These are phyloP conservation scores for Muscidifurax raptorellus DNA, from an alignment of 1,140 invertebrate species.

Conservation along the genomic window DNA sequence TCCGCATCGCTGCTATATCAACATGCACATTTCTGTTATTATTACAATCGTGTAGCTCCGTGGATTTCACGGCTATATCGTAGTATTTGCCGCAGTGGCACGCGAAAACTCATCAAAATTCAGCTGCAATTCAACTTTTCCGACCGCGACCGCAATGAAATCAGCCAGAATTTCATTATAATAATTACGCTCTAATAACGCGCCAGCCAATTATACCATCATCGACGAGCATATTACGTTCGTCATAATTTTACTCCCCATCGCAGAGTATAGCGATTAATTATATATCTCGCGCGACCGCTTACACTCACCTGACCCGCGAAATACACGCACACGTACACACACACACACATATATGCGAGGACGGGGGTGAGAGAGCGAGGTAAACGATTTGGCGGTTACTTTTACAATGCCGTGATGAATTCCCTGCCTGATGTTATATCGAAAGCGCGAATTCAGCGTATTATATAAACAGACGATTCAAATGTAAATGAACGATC, in stretches of 20 bases:
- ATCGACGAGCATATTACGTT: background rate
- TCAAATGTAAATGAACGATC: no score
- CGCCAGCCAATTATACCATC: slow-evolving; percentile 13
- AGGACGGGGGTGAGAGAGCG: background rate
- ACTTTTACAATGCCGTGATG: background rate
- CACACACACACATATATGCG: background rate
- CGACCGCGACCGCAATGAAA: background rate
- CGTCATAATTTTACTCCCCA: background rate
- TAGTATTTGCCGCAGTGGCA: no score
- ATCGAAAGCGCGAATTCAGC: background rate
- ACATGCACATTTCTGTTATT: no score
- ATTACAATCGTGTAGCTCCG: no score
- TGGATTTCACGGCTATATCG: no score
- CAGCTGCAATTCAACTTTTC: no score
- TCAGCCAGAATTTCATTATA: background rate
- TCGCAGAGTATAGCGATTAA: slow-evolving; percentile 26
- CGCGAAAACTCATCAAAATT: no score
- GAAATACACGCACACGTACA: background rate
- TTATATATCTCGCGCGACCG: background rate
- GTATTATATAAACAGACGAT: background rate
- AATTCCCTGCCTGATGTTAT: background rate
- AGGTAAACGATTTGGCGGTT: background rate
- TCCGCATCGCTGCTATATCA: no score
- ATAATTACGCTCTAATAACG: slow-evolving; percentile 11
- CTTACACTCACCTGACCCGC: background rate